phyloP scores from a whole-genome alignment of 2,113 vertebrate species.

The Cyprinodon brontotheroides region DNA sequence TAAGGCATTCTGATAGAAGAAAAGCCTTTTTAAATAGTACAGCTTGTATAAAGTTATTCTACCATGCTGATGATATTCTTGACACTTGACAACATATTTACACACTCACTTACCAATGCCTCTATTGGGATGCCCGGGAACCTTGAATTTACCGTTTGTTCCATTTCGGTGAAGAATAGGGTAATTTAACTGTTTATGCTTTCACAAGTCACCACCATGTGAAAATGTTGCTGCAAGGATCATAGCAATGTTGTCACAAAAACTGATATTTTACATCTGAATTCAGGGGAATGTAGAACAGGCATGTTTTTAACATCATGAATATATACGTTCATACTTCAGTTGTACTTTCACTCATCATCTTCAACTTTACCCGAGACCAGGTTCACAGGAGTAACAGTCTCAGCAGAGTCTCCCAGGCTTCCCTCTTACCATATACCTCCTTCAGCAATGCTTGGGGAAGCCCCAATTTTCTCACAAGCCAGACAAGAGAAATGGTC shows the following conservation, averaged over 20 bases:
- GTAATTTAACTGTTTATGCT: conserved; percentile 51
- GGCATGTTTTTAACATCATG: conserved; percentile 10
- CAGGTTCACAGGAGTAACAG: too few species aligned
- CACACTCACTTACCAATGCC: conserved; percentile 40
- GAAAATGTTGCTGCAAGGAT: conserved; percentile 56
- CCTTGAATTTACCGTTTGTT: conserved; percentile 39
- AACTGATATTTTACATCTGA: conserved; percentile 17
- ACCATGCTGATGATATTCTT: conserved; percentile 10
- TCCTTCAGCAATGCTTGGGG: too few species aligned
- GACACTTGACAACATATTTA: conserved; percentile 21
- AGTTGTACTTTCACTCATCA: too few species aligned
- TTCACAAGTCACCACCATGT: conserved; percentile 49
- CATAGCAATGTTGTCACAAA: conserved; percentile 10
- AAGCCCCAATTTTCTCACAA: too few species aligned
- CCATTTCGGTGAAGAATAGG: conserved; percentile 59
- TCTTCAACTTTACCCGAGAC: too few species aligned
- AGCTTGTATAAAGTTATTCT: conserved; percentile 28
- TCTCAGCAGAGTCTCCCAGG: too few species aligned
- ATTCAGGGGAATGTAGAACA: conserved; percentile 3
- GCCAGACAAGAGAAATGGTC: too few species aligned
- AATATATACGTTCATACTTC: too few species aligned
- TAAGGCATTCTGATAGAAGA: conserved; percentile 32
- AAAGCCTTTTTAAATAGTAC: not conserved
- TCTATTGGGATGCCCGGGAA: conserved; percentile 28
- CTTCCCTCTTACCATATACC: too few species aligned